Evolutionary conservation across 2,113 vertebrate species (phyloP).

Genomic region (Tachycineta bicolor): DNA sequence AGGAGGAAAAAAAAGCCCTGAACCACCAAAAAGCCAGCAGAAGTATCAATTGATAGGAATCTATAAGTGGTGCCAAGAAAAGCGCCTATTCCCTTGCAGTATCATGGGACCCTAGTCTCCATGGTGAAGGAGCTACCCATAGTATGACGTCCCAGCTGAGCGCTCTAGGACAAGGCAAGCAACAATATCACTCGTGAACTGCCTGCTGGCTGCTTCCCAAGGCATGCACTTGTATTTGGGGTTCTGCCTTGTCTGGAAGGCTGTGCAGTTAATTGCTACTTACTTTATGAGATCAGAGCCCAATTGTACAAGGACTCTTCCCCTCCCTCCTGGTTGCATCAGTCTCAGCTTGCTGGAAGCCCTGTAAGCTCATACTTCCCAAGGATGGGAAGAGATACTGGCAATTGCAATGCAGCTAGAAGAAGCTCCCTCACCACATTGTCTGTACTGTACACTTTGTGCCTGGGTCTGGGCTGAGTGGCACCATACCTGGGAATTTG

Average conservation of each 20-base stretch:
- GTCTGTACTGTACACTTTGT: rapidly evolving
- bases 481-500: not conserved
- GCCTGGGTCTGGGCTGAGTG: not conserved
- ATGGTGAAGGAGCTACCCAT: not conserved
- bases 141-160: not conserved
- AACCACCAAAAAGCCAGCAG: not conserved
- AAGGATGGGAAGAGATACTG: not conserved
- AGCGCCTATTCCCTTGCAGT: not conserved
- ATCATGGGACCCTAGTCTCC: not conserved
- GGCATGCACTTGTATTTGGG: not conserved
- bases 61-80: not conserved
- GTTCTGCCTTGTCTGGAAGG: not conserved
- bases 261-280: not conserved
- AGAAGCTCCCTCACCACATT: not conserved
- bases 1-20: not conserved
- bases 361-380: not conserved
- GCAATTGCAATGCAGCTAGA: not conserved
- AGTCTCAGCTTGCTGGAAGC: not conserved
- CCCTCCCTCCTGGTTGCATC: not conserved
- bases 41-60: not conserved
- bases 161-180: not conserved
- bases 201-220: not conserved
- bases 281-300: not conserved
- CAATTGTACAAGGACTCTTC: not conserved
- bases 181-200: not conserved